Percentiles rank a stretch among this genome's conserved stretches.
Conservation (phyloP, 2,888 invertebrate species). For the Saturnia japonica region DNA sequence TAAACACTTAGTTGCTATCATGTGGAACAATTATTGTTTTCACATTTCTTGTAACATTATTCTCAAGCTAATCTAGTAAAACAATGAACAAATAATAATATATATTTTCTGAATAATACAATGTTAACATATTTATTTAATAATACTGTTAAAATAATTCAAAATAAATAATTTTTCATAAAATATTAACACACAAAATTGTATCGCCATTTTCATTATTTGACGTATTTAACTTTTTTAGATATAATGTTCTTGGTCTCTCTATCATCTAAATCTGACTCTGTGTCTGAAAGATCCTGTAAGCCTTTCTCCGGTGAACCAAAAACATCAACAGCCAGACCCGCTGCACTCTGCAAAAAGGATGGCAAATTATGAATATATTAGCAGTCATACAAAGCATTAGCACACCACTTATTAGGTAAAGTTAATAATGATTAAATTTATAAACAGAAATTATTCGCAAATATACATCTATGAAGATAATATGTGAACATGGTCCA, state of each 20-base stretch:
- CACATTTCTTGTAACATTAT: background rate
- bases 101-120: background rate
- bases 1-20: too few species aligned
- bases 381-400: too few species aligned
- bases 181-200: slow-evolving; percentile 1
- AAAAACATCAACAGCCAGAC: slow-evolving; percentile 42
- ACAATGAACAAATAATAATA: background rate
- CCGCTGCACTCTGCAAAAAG: slow-evolving; percentile 49
- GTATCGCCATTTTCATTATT: background rate
- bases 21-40: background rate
- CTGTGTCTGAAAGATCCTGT: slow-evolving; percentile 61
- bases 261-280: slow-evolving; percentile 61
- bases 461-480: too few species aligned
- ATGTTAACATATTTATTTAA: background rate
- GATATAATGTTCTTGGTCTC: slow-evolving; percentile 43
- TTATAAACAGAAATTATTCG: too few species aligned
- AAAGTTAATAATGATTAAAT: too few species aligned
- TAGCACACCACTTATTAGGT: too few species aligned
- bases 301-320: slow-evolving; percentile 43
- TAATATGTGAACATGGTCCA: too few species aligned
- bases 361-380: background rate
- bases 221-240: slow-evolving; percentile 21
- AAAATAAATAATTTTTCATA: background rate
- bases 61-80: background rate
- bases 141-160: background rate